Conservation (phyloP, 2,888 invertebrate genomes). For the Drosophila borealis region DNA sequence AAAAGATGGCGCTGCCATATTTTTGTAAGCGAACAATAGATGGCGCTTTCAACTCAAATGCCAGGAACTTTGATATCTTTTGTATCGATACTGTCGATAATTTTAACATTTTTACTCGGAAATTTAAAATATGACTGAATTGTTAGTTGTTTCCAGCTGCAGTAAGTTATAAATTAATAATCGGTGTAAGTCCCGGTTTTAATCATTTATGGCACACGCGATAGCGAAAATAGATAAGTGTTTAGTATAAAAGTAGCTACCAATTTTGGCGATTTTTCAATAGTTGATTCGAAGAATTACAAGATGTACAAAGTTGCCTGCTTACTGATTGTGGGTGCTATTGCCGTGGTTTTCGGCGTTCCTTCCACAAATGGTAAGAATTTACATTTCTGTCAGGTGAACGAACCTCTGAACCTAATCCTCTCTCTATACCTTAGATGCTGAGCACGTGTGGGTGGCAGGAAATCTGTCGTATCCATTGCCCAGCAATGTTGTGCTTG, state of each 20-base stretch:
- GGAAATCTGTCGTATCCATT: conserved; percentile 50
- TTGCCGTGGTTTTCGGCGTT: conserved; percentile 5
- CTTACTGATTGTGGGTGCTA: conserved; percentile 1
- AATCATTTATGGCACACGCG: neutral
- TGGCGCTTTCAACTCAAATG: conserved; percentile 1
- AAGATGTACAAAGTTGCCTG: conserved; percentile 15
- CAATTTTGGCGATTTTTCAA: neutral
- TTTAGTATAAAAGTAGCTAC: conserved; percentile 3
- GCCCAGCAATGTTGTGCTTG: conserved; percentile 41
- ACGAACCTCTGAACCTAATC: neutral
- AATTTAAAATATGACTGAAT: neutral
- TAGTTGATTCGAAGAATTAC: neutral
- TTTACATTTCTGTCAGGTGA: neutral
- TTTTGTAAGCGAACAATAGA: conserved; percentile 8
- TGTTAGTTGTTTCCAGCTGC: neutral
- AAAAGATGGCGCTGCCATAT: neutral
- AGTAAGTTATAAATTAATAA: neutral
- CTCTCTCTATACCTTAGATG: conserved; percentile 20
- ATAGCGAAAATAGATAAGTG: conserved; percentile 1
- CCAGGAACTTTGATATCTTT: neutral
- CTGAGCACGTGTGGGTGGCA: conserved; percentile 41
- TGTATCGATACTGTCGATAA: neutral
- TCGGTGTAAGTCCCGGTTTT: neutral
- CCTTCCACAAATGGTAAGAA: conserved; percentile 16
- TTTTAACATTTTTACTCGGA: no score